A percentile compares a stretch with the other conserved stretches of the same genome.
phyloP scores from a whole-genome alignment of 2,888 invertebrate species.

The Arge pagana region DNA sequence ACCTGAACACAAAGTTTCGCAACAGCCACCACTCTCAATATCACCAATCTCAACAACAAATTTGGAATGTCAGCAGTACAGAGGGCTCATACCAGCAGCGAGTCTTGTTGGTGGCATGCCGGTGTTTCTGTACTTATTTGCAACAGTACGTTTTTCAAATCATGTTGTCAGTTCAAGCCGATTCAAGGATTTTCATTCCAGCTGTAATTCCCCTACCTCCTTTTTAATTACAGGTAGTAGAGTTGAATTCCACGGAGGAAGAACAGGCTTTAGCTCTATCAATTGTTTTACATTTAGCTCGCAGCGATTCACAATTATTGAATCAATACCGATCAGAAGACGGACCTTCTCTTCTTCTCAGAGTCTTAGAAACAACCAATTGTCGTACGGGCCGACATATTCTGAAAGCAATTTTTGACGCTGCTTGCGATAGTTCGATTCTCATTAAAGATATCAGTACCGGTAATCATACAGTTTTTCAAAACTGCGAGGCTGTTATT shows the following conservation, averaged over 20 bases:
- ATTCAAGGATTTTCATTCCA: not conserved
- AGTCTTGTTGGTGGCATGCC: conserved; percentile 68
- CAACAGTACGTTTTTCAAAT: conserved; percentile 61
- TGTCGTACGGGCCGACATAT: conserved; percentile 66
- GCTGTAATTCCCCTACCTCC: not conserved
- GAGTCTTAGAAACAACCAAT: conserved; percentile 66
- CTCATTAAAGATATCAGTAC: conserved; percentile 58
- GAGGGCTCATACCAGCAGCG: conserved; percentile 63
- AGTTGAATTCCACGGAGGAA: conserved; percentile 63
- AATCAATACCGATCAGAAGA: conserved; percentile 65
- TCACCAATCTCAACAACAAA: conserved; percentile 50
- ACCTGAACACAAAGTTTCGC: conserved; percentile 57
- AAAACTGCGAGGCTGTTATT: conserved; percentile 52
- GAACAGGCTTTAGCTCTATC: conserved; percentile 69
- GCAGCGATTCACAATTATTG: conserved; percentile 66
- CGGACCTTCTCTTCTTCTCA: conserved; percentile 64
- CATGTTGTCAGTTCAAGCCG: too few relatives aligned
- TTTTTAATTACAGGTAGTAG: conserved; percentile 63
- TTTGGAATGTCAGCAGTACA: conserved; percentile 59
- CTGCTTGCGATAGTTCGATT: conserved; percentile 67
- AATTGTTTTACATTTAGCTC: conserved; percentile 64
- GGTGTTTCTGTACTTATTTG: conserved; percentile 70
- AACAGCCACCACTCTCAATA: conserved; percentile 58
- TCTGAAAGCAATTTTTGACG: conserved; percentile 69
- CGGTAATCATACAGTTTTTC: conserved; percentile 47